Conservation (phyloP, 2,113 vertebrate genomes). For the Urocynchramus pylzowi region DNA sequence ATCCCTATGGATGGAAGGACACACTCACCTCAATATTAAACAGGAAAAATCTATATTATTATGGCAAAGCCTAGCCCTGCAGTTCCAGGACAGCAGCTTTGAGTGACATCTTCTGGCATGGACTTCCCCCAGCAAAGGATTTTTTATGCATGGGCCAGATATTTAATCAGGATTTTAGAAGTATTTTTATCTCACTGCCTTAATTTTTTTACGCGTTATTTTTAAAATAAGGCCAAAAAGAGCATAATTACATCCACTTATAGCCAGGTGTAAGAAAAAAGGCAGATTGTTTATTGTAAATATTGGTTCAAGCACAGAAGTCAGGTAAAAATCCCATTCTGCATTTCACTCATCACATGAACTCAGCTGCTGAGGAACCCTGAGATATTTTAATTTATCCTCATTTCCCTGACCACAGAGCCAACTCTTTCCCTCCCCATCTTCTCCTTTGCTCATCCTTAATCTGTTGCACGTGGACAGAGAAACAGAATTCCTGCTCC, state of each 20-base stretch:
- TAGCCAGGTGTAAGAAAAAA: rapidly evolving
- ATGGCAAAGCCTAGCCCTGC: not conserved
- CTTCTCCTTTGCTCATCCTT: not conserved
- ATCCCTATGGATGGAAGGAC: not conserved
- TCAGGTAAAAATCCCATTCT: not conserved
- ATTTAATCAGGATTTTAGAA: not conserved
- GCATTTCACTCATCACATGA: not conserved
- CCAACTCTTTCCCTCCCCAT: not conserved
- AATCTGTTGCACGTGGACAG: not conserved
- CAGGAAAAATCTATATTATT: not conserved
- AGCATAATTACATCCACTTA: not conserved
- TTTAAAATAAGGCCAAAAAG: not conserved
- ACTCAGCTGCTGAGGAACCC: not conserved
- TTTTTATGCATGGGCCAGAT: rapidly evolving
- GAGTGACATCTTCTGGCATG: not conserved
- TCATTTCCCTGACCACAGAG: not conserved
- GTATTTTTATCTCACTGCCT: not conserved
- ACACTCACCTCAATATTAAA: not conserved
- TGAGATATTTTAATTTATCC: not conserved
- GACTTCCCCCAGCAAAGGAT: not conserved
- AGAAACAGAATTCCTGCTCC: not conserved
- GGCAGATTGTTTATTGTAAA: not conserved
- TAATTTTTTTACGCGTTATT: not conserved
- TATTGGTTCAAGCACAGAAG: not conserved
- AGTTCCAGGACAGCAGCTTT: not conserved